Percentiles rank a stretch among this genome's conserved stretches.
These are phyloP conservation scores for Sebastiscus tertius DNA, from an alignment of 2,797 vertebrate species.

Conservation along the genomic window DNA sequence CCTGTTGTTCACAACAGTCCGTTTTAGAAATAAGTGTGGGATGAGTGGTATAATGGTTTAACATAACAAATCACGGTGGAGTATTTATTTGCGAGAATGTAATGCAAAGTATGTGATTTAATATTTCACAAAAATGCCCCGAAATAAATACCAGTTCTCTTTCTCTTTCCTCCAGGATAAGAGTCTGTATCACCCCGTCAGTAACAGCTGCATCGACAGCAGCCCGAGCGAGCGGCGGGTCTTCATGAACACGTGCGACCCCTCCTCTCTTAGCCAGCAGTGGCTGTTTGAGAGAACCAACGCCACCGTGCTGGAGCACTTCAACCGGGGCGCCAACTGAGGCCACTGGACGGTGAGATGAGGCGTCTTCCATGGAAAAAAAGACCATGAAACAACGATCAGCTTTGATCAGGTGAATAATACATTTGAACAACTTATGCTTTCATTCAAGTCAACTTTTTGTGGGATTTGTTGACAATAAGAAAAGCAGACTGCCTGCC, in stretches of 20 bases:
- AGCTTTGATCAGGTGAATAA: constrained; percentile 32
- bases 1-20: background rate
- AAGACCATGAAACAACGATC: background rate
- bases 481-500: background rate
- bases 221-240: constrained; percentile 86
- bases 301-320: constrained; percentile 89
- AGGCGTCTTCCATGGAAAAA: constrained; percentile 24
- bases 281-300: constrained; percentile 96
- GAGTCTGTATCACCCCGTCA: constrained; percentile 91
- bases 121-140: background rate
- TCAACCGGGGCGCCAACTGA: constrained; percentile 83
- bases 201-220: constrained; percentile 93
- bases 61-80: background rate
- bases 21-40: background rate
- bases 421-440: too few species aligned
- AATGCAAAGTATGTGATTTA: background rate
- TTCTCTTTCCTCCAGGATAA: constrained; percentile 83
- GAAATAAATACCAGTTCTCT: background rate
- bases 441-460: background rate
- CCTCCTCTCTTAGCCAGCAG: constrained; percentile 88
- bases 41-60: background rate
- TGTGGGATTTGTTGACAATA: background rate
- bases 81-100: background rate
- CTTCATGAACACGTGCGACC: constrained; percentile 92
- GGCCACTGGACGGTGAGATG: background rate